Evolutionary conservation across 2,113 vertebrate species (phyloP).

Genomic region (Speoplatyrhinus poulsoni): DNA sequence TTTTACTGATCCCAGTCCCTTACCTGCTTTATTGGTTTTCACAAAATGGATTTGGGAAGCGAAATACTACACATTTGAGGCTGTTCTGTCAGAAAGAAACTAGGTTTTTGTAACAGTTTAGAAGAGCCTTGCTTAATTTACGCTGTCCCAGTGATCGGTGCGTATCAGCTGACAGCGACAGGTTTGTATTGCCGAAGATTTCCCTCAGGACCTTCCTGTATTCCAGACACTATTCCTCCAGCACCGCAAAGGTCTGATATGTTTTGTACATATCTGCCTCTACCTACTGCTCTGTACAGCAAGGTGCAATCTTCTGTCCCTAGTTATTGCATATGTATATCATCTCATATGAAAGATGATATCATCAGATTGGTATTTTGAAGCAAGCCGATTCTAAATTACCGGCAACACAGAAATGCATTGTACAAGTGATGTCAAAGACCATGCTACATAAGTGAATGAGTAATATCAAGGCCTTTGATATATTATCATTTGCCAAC

Average conservation of each 20-base stretch:
- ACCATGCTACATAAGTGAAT: too few relatives aligned
- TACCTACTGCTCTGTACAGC: not conserved
- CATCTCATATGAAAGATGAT: not conserved
- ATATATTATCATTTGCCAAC: too few relatives aligned
- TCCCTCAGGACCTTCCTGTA: constrained; percentile 15
- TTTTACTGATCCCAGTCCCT: constrained; percentile 3
- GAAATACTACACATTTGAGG: not conserved
- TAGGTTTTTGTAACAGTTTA: not conserved
- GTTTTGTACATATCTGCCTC: not conserved
- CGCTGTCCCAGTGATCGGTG: constrained; percentile 16
- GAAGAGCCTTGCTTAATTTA: constrained; percentile 16
- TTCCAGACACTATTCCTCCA: not conserved
- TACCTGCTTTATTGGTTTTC: constrained; percentile 31
- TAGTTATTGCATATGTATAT: not conserved
- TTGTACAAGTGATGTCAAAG: too few relatives aligned
- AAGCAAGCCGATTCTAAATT: too few relatives aligned
- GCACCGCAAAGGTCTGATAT: too few relatives aligned
- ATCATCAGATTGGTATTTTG: too few relatives aligned
- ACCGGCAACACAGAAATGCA: too few relatives aligned
- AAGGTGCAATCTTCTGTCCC: not conserved
- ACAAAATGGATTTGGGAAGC: constrained; percentile 42
- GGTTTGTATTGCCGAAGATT: not conserved
- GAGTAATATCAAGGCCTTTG: too few relatives aligned
- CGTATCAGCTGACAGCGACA: constrained; percentile 11
- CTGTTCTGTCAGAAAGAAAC: not conserved